These are phyloP conservation scores for Rhamphomyia laevipes DNA, from an alignment of 2,888 invertebrate species.

Conservation along the genomic window DNA sequence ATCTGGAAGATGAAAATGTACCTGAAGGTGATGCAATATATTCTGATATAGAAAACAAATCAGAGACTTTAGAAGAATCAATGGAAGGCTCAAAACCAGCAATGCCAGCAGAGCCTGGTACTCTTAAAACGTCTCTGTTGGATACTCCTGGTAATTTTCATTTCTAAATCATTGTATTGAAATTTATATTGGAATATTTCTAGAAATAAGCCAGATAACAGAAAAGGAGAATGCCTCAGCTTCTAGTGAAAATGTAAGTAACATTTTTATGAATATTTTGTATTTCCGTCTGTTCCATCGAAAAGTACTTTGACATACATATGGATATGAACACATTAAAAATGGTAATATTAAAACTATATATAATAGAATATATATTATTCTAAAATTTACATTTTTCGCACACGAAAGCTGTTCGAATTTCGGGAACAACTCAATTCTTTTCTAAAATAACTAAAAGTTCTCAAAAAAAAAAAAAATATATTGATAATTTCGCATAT, in stretches of 20 bases:
- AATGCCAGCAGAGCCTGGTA: constrained; percentile 81
- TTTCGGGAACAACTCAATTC: too few relatives aligned
- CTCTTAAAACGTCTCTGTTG: constrained; percentile 77
- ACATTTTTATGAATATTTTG: too few relatives aligned
- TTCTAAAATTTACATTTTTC: too few relatives aligned
- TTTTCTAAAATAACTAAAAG: too few relatives aligned
- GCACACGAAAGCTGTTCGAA: too few relatives aligned
- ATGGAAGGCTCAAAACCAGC: constrained; percentile 80
- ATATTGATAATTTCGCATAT: too few relatives aligned
- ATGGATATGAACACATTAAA: too few relatives aligned
- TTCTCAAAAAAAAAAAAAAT: too few relatives aligned
- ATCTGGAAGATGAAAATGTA: constrained; percentile 21
- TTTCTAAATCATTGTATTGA: not conserved
- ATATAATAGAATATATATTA: too few relatives aligned
- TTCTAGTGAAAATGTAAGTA: constrained; percentile 17
- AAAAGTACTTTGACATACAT: too few relatives aligned
- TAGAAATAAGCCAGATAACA: constrained; percentile 82
- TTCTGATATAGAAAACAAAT: constrained; percentile 33
- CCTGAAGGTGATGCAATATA: constrained; percentile 37
- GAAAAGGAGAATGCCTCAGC: constrained; percentile 86
- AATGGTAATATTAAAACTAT: too few relatives aligned
- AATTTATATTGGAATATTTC: not conserved
- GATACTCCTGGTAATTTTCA: constrained; percentile 65
- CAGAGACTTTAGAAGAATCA: constrained; percentile 45
- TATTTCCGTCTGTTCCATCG: too few relatives aligned